phyloP scores from a whole-genome alignment of 2,888 invertebrate genomes.

The Chydorus sphaericus region DNA sequence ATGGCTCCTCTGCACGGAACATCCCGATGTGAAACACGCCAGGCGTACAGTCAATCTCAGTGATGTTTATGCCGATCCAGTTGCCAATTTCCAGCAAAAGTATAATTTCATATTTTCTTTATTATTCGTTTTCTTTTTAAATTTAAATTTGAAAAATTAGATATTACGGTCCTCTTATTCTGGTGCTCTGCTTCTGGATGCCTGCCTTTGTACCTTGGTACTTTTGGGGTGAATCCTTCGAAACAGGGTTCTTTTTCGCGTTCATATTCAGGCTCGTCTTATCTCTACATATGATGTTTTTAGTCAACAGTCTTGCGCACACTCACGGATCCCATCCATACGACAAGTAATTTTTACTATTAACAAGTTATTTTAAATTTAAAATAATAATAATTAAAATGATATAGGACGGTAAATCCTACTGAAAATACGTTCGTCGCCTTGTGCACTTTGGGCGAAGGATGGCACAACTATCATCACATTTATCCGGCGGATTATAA shows the following conservation, averaged over 20 bases:
- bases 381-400: too few relatives aligned
- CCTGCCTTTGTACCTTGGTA: constrained; percentile 67
- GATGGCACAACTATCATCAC: constrained; percentile 91
- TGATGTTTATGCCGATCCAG: constrained; percentile 64
- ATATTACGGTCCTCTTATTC: constrained; percentile 58
- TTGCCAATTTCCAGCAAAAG: constrained; percentile 75
- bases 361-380: too few relatives aligned
- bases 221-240: constrained; percentile 65
- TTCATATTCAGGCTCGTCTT: constrained; percentile 62
- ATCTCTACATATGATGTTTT: constrained; percentile 79
- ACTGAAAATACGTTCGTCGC: constrained; percentile 22
- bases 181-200: constrained; percentile 59
- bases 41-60: constrained; percentile 72
- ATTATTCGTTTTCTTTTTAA: too few relatives aligned
- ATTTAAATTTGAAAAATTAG: too few relatives aligned
- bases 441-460: constrained; percentile 56
- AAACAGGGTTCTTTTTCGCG: constrained; percentile 67
- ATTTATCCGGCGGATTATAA: constrained; percentile 88
- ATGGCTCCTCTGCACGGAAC: constrained; percentile 81
- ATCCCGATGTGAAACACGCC: constrained; percentile 72
- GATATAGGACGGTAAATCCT: constrained; percentile 20
- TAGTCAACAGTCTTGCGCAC: constrained; percentile 90
- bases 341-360: constrained; percentile 68
- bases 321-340: constrained; percentile 86
- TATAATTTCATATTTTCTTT: too few relatives aligned